Evolutionary conservation across 2,113 vertebrate genomes (phyloP).

Genomic region (Sorex araneus): DNA sequence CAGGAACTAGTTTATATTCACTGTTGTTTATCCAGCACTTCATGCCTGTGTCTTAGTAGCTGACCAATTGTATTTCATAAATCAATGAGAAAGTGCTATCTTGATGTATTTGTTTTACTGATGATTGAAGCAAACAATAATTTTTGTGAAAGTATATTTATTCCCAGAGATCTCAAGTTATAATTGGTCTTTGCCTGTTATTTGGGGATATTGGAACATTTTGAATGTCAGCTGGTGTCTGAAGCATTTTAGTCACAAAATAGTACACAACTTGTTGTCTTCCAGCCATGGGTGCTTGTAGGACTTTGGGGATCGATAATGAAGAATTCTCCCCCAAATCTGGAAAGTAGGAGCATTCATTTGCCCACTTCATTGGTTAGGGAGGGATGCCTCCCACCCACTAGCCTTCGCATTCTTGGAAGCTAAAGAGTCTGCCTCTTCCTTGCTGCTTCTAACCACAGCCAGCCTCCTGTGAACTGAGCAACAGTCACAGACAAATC

Average conservation of each 20-base stretch:
- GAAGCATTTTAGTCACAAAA: background rate
- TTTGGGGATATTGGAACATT: constrained; percentile 4
- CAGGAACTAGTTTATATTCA: background rate
- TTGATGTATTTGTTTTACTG: constrained; percentile 5
- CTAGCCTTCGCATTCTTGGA: background rate
- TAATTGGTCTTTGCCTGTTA: background rate
- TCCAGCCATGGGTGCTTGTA: background rate
- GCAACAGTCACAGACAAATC: too few species aligned
- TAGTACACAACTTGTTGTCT: background rate
- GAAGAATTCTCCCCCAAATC: background rate
- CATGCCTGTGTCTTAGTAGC: background rate
- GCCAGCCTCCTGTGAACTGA: too few species aligned
- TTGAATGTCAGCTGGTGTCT: background rate
- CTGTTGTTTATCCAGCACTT: background rate
- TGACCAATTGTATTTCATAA: background rate
- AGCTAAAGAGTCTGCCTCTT: background rate
- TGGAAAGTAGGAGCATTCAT: background rate
- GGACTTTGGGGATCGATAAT: background rate
- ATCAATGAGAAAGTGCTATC: background rate
- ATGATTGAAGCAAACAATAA: background rate
- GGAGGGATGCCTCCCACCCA: background rate
- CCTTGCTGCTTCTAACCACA: background rate
- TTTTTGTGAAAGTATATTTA: background rate
- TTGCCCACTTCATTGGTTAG: background rate
- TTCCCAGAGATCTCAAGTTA: background rate